A percentile compares a stretch with the other conserved stretches of the same genome.
These are phyloP conservation scores for Antheraea mylitta DNA, from an alignment of 1,140 invertebrate species.

Conservation along the genomic window DNA sequence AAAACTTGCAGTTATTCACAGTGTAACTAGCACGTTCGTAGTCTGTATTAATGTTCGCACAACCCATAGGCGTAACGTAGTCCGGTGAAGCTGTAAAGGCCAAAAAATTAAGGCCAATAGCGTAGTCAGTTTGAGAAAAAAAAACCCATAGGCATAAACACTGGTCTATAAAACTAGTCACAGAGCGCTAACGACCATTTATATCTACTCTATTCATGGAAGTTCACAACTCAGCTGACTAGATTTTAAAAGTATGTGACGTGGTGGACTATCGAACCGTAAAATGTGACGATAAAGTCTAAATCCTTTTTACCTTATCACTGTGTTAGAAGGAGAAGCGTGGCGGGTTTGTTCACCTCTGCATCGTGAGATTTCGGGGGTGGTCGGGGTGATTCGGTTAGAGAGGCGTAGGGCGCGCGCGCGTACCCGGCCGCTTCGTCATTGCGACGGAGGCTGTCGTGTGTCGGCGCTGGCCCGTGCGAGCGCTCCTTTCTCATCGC, in stretches of 20 bases:
- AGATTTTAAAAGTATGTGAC: slow-evolving; percentile 31
- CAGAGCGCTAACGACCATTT: too few relatives aligned
- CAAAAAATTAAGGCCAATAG: too few relatives aligned
- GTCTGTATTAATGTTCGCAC: too few relatives aligned
- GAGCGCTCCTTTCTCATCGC: slow-evolving; percentile 54
- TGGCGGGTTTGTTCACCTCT: slow-evolving; percentile 73
- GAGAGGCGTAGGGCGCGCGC: slow-evolving; percentile 69
- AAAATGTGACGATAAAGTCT: slow-evolving; percentile 67
- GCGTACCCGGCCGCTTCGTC: slow-evolving; percentile 74
- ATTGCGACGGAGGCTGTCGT: slow-evolving; percentile 75
- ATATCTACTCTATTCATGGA: neutral
- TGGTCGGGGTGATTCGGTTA: slow-evolving; percentile 58
- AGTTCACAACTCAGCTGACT: slow-evolving; percentile 16
- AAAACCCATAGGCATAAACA: too few relatives aligned
- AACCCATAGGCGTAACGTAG: too few relatives aligned
- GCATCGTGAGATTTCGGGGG: slow-evolving; percentile 52
- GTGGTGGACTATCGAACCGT: slow-evolving; percentile 55
- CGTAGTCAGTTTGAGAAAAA: too few relatives aligned
- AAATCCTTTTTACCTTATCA: slow-evolving; percentile 75
- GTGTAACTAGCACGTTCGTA: too few relatives aligned
- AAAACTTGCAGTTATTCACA: too few relatives aligned
- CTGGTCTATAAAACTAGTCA: too few relatives aligned
- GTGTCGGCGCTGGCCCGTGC: slow-evolving; percentile 68
- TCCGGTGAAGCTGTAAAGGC: too few relatives aligned
- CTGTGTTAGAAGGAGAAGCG: slow-evolving; percentile 71